A percentile compares a stretch with the other conserved stretches of the same genome.
Conservation (phyloP, 2,113 vertebrate species). For the Muntiacus reevesi region DNA sequence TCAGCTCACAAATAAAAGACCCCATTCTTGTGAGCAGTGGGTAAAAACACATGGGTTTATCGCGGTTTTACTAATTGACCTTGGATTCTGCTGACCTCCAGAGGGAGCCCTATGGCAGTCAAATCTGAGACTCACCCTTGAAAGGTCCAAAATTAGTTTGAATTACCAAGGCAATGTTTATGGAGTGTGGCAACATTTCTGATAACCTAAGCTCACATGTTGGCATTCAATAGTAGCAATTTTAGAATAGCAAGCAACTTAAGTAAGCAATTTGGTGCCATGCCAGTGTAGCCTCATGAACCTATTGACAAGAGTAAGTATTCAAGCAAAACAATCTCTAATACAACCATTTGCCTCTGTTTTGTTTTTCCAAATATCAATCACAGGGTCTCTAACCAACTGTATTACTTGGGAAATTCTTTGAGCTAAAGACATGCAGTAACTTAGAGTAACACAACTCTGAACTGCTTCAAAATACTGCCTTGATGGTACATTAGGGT, state of each 20-base stretch:
- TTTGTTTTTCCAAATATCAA: not conserved
- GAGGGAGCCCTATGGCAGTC: not conserved
- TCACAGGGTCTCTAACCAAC: not conserved
- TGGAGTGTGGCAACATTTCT: not conserved
- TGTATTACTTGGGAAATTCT: not conserved
- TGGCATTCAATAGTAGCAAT: not conserved
- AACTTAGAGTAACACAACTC: not conserved
- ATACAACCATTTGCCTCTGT: not conserved
- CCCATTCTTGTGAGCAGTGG: not conserved
- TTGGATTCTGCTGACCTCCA: slow-evolving; percentile 25
- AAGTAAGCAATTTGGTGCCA: not conserved
- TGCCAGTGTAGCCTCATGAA: not conserved
- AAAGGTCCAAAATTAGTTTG: not conserved
- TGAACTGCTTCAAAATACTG: not conserved
- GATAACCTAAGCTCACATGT: not conserved
- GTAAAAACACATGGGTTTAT: not conserved
- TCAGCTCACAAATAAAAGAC: not conserved
- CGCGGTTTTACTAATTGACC: not conserved
- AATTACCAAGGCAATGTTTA: not conserved
- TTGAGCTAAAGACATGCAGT: not conserved
- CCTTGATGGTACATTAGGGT: not conserved
- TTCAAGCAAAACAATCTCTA: not conserved
- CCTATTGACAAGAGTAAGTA: not conserved
- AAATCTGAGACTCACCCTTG: not conserved
- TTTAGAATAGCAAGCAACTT: not conserved